A percentile compares a stretch with the other conserved stretches of the same genome.
Conservation (phyloP, 2,888 invertebrate species). For the Lepidonotus clava region DNA sequence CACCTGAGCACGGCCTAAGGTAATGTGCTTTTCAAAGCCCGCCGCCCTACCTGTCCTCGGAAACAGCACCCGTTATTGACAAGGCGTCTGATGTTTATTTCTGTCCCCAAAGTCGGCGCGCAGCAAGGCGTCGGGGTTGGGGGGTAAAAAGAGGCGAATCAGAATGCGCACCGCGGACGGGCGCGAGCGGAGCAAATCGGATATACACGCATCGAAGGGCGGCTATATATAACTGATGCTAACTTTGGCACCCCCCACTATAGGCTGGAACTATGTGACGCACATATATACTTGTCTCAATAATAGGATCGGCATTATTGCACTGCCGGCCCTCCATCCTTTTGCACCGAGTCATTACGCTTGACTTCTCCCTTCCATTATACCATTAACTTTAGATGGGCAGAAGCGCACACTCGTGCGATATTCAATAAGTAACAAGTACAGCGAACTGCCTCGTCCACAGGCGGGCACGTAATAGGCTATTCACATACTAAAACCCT, state of each 20-base stretch:
- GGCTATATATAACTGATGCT: constrained; percentile 29
- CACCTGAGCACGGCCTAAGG: neutral
- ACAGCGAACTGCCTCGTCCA: neutral
- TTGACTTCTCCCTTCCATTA: neutral
- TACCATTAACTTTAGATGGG: neutral
- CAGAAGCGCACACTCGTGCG: neutral
- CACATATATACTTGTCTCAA: neutral
- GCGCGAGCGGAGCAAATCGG: neutral
- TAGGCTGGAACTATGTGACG: too few species aligned
- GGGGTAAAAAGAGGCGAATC: neutral
- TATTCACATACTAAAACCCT: neutral
- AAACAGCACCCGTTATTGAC: neutral
- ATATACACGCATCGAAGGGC: neutral
- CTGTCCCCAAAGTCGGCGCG: neutral
- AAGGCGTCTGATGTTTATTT: constrained; percentile 3
- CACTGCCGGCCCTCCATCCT: neutral
- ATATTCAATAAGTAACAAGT: constrained; percentile 10
- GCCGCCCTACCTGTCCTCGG: neutral
- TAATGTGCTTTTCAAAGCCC: neutral
- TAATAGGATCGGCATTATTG: neutral
- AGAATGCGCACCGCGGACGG: too few species aligned
- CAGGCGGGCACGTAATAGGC: neutral
- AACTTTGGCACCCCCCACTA: neutral
- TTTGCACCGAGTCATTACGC: neutral
- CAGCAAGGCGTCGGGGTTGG: too few species aligned